Evolutionary conservation across 2,113 vertebrate genomes (phyloP).

Genomic region (Gila orcuttii): DNA sequence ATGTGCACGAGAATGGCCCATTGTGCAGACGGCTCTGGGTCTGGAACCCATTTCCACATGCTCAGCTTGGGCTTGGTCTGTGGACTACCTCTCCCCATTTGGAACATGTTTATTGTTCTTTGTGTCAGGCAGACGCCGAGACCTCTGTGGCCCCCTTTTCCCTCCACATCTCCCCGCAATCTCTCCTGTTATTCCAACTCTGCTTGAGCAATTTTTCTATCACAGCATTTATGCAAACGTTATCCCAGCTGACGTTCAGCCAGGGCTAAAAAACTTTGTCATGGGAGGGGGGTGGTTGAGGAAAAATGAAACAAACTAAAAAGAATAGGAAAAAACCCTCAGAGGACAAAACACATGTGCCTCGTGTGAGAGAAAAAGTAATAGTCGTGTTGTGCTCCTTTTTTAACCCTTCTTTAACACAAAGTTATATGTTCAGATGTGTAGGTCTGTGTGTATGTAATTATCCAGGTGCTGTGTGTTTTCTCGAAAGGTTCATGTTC

Average conservation of each 20-base stretch:
- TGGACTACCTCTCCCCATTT: slow-evolving; percentile 59
- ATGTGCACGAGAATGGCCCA: slow-evolving; percentile 55
- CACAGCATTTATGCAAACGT: slow-evolving; percentile 63
- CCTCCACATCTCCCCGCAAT: slow-evolving; percentile 47
- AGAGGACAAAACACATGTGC: slow-evolving; percentile 14
- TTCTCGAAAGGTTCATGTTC: background rate
- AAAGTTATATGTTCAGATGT: background rate
- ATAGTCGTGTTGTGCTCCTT: background rate
- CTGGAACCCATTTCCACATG: slow-evolving; percentile 64
- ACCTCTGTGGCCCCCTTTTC: slow-evolving; percentile 40
- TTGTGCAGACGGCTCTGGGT: slow-evolving; percentile 56
- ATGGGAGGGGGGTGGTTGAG: background rate
- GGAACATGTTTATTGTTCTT: slow-evolving; percentile 70
- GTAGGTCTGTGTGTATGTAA: background rate
- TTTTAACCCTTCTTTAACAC: background rate
- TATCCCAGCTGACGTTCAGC: slow-evolving; percentile 55
- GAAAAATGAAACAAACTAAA: slow-evolving; percentile 48
- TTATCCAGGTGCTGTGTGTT: slow-evolving; percentile 28
- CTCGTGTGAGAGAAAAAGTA: slow-evolving; percentile 30
- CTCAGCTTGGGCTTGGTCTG: slow-evolving; percentile 57
- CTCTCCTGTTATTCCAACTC: slow-evolving; percentile 64
- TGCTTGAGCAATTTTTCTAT: slow-evolving; percentile 63
- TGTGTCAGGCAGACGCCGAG: slow-evolving; percentile 62
- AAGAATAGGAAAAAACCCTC: background rate
- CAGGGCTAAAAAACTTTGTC: slow-evolving; percentile 2